phyloP scores from a whole-genome alignment of 1,140 invertebrate species.

The Epicauta chinensis region DNA sequence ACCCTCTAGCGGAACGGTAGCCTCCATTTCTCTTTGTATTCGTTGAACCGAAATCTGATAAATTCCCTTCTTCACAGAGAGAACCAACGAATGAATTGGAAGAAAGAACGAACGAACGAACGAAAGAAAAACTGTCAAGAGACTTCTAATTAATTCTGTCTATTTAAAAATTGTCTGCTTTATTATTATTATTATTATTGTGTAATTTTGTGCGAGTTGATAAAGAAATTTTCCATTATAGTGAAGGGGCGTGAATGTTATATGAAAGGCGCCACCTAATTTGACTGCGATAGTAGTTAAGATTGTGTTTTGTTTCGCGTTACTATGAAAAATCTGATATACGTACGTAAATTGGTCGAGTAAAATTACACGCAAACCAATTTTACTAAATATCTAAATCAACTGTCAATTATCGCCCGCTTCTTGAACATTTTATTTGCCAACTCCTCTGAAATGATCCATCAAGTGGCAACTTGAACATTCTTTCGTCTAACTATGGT shows the following conservation, averaged over 20 bases:
- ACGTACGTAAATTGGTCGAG: constrained; percentile 10
- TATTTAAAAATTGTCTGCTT: too few relatives aligned
- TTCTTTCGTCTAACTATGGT: too few relatives aligned
- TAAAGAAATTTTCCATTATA: not conserved
- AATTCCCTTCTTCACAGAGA: constrained; percentile 7
- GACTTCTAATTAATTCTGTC: too few relatives aligned
- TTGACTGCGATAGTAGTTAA: constrained; percentile 22
- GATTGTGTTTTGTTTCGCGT: constrained; percentile 28
- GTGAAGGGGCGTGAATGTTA: constrained; percentile 18
- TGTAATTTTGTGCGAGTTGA: not conserved
- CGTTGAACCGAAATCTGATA: constrained; percentile 21
- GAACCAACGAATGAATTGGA: not conserved
- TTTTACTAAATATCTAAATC: too few relatives aligned
- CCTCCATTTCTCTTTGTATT: constrained; percentile 14
- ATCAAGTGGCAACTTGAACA: too few relatives aligned
- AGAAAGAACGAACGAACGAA: too few relatives aligned
- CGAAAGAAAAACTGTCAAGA: too few relatives aligned
- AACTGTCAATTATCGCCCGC: too few relatives aligned
- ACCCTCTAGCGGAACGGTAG: constrained; percentile 18
- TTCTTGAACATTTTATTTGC: too few relatives aligned
- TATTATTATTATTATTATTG: too few relatives aligned
- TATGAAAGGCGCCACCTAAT: constrained; percentile 27
- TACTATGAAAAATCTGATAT: constrained; percentile 29
- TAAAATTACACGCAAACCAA: constrained; percentile 23
- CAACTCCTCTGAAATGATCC: too few relatives aligned